Percentiles rank a stretch among this genome's conserved stretches.
Evolutionary conservation across 1,140 invertebrate genomes (phyloP).

Genomic region (Oreohelix idahoensis): DNA sequence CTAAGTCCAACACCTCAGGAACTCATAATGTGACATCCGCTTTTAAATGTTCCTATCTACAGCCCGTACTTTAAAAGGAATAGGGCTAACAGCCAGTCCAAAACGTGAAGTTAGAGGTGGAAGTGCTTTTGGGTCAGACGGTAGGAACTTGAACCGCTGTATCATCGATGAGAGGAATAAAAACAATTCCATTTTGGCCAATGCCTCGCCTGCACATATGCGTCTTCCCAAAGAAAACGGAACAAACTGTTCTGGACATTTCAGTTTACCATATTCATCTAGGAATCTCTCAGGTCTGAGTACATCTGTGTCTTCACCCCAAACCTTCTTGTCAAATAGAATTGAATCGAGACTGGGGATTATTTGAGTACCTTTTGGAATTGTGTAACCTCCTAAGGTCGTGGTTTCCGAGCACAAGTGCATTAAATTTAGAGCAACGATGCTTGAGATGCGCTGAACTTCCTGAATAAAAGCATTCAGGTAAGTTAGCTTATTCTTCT

Average conservation of each 20-base stretch:
- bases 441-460: constrained; percentile 43
- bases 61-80: background rate
- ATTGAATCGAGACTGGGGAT: constrained; percentile 62
- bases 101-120: background rate
- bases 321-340: constrained; percentile 70
- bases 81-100: background rate
- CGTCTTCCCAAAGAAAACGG: constrained; percentile 44
- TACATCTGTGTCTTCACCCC: constrained; percentile 79
- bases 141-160: constrained; percentile 4
- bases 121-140: background rate
- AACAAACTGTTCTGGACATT: constrained; percentile 29
- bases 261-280: constrained; percentile 47
- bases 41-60: background rate
- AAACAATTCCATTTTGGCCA: constrained; percentile 47
- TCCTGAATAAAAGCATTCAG: constrained; percentile 36
- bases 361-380: constrained; percentile 65
- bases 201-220: constrained; percentile 44
- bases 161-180: constrained; percentile 18
- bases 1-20: too few species aligned
- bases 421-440: constrained; percentile 65
- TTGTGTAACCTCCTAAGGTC: constrained; percentile 59
- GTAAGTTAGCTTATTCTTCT: constrained; percentile 43
- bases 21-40: too few species aligned
- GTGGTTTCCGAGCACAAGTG: constrained; percentile 58
- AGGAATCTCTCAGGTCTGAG: constrained; percentile 80